Conservation (phyloP, 2,888 invertebrate genomes). For the Phaonia tiefii region DNA sequence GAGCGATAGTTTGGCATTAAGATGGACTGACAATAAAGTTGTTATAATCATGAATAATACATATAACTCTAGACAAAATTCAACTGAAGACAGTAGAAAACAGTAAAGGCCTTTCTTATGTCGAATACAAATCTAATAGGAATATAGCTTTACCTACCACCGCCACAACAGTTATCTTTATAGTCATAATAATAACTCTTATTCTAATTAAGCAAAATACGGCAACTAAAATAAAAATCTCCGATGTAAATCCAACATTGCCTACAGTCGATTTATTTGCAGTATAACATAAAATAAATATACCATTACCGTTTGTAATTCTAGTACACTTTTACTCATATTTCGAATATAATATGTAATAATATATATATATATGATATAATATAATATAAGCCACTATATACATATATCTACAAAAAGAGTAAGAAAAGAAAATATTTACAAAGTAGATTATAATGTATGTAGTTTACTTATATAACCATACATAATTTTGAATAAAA, state of each 20-base stretch:
- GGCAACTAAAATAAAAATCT: neutral
- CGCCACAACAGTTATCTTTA: neutral
- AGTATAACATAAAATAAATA: neutral
- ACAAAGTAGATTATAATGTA: neutral
- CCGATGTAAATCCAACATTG: neutral
- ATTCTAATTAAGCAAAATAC: neutral
- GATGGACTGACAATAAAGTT: neutral
- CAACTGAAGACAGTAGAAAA: neutral
- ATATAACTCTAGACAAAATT: too few species aligned
- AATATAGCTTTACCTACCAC: neutral
- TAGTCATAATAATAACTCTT: neutral
- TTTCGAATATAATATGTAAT: too few species aligned
- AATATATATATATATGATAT: too few species aligned
- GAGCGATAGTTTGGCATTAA: neutral
- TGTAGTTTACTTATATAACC: too few species aligned
- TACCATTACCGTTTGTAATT: neutral
- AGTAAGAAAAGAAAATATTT: neutral
- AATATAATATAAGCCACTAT: too few species aligned
- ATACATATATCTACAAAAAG: too few species aligned
- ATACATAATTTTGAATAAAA: too few species aligned
- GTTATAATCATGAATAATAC: neutral
- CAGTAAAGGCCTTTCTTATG: neutral
- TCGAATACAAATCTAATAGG: neutral
- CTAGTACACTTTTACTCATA: neutral
- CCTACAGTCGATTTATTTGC: neutral